Evolutionary conservation across 2,888 invertebrate species (phyloP), one percentile per base, ranked within the genome.

Genomic region (Cheilosia scutellata): DNA sequence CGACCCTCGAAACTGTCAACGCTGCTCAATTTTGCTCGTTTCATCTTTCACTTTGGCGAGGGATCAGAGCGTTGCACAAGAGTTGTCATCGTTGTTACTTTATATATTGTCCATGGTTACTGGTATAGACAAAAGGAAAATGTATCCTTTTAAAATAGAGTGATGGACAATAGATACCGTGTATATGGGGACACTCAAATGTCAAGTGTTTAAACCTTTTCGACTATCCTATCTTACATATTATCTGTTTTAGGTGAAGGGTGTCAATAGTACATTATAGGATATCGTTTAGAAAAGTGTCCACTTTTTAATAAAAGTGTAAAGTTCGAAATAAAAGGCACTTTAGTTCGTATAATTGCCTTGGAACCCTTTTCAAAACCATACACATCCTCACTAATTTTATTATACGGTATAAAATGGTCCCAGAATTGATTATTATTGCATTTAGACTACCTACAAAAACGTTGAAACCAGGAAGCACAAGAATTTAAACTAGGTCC

Each of bases 391-490:
- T n/a, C n/a, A n/a, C n/a, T 33, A 1, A 9, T 9, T 65, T 42
- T 55, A 63, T 13, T 27, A 20, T 9, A 11, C 44, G 4, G 29
- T 49, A 20, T 33, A 27, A 75, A 57, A 49, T 47, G 27, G 29
- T 65, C 49, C 29, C 20, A 49, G 47, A 75, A 75, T 66, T 75
- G 57, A 29, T 57, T 29, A 47, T 66, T 65, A 47, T 75, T 57
- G 47, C 44, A 57, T 31, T 65, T 49, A 55, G 57, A 57, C n/a
- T n/a, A n/a, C n/a, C 42, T n/a, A 11, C 4, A 5, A n/a, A 4
- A n/a, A n/a, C n/a, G 5, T 16, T 44, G 44, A 16, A 16, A 3
- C 33, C 7, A 9, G 37, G 37, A 9, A 27, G 2, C 2, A 27
- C 27, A 27, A 27, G 2, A 27, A 2, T 27, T n/a, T n/a, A n/a